phyloP scores from a whole-genome alignment of 2,888 invertebrate genomes.

The Drosophila neonasuta region DNA sequence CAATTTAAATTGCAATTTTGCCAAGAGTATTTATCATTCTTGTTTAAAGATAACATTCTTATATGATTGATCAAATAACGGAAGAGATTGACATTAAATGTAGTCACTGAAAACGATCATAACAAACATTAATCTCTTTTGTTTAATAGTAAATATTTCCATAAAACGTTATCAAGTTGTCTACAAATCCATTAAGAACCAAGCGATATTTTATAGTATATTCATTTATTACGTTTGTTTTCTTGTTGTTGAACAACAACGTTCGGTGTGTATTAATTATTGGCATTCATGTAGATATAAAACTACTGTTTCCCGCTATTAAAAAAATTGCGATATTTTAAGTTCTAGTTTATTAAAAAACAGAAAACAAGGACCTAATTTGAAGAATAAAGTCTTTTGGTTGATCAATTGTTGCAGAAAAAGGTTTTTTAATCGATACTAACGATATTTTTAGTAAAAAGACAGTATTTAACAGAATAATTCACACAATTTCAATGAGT shows the following conservation, averaged over 20 bases:
- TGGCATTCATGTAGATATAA: background rate
- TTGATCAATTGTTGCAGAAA: too few relatives aligned
- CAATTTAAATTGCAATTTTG: conserved; percentile 13
- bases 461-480: too few relatives aligned
- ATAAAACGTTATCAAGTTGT: conserved; percentile 7
- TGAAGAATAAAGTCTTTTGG: too few relatives aligned
- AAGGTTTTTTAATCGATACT: too few relatives aligned
- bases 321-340: background rate
- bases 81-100: conserved; percentile 13
- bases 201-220: background rate
- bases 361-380: too few relatives aligned
- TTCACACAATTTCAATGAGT: too few relatives aligned
- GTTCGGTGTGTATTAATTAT: background rate
- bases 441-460: too few relatives aligned
- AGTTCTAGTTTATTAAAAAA: background rate
- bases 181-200: conserved; percentile 6
- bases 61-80: conserved; percentile 16
- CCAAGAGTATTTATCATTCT: conserved; percentile 1
- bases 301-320: background rate
- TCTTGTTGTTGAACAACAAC: background rate
- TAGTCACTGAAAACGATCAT: conserved; percentile 1
- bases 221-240: conserved; percentile 1
- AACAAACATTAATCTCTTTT: conserved; percentile 11
- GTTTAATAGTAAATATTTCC: conserved; percentile 5
- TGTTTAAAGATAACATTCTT: conserved; percentile 4